Percentiles rank a stretch among this genome's conserved stretches.
Conservation (phyloP, 1,140 invertebrate genomes). For the Eriosoma lanigerum region DNA sequence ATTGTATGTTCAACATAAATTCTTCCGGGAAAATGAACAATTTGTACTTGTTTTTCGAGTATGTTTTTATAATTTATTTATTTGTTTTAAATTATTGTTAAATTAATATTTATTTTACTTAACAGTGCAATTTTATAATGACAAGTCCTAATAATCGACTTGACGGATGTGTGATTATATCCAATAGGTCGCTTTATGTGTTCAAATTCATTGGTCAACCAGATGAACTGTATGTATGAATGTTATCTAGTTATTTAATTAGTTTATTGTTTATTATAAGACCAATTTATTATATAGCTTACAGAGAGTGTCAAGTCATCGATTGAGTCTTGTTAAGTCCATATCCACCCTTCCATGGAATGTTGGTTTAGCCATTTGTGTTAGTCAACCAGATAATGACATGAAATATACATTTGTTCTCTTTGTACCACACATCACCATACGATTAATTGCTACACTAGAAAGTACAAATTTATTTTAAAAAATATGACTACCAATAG, state of each 20-base stretch:
- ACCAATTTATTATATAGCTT: conserved; percentile 2
- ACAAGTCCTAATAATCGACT: conserved; percentile 60
- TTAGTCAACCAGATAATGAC: conserved; percentile 35
- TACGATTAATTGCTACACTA: conserved; percentile 25
- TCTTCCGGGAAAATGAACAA: conserved; percentile 63
- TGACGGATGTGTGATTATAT: conserved; percentile 63
- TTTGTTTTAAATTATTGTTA: neutral
- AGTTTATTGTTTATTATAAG: neutral
- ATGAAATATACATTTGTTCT: conserved; percentile 45
- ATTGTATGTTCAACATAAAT: conserved; percentile 60
- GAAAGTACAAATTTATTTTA: conserved; percentile 24
- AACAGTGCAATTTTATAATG: conserved; percentile 52
- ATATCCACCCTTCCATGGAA: conserved; percentile 34
- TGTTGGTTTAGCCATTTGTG: conserved; percentile 34
- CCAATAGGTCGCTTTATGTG: conserved; percentile 62
- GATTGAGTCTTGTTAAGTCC: conserved; percentile 26
- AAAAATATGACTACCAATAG: neutral
- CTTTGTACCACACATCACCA: conserved; percentile 6
- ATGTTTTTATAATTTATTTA: conserved; percentile 45
- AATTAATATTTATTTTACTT: neutral
- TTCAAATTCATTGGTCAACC: conserved; percentile 57
- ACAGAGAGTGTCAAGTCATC: conserved; percentile 44
- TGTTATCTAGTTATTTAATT: neutral
- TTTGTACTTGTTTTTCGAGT: conserved; percentile 62
- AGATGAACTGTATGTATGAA: conserved; percentile 38